Conservation (phyloP, 2,113 vertebrate species). For the Thunnus maccoyii region DNA sequence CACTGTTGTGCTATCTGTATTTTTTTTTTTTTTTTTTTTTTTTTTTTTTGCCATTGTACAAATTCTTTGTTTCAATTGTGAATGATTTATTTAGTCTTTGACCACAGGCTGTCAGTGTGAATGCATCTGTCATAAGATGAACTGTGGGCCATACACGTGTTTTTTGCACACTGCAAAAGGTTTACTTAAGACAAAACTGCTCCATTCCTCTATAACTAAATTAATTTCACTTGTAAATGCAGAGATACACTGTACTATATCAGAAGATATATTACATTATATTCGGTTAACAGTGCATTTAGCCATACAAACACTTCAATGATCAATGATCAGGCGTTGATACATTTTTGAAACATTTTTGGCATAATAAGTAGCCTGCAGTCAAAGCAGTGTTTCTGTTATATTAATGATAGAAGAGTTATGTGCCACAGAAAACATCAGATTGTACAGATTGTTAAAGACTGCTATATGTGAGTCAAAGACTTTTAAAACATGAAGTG, state of each 20-base stretch:
- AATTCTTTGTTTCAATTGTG: slow-evolving; percentile 48
- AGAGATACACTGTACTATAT: slow-evolving; percentile 46
- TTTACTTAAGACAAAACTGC: slow-evolving; percentile 44
- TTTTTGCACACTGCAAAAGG: slow-evolving; percentile 32
- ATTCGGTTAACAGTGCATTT: slow-evolving; percentile 50
- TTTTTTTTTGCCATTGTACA: not conserved
- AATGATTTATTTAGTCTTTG: slow-evolving; percentile 60
- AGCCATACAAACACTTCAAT: slow-evolving; percentile 58
- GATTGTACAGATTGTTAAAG: slow-evolving; percentile 51
- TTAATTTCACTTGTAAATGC: slow-evolving; percentile 25
- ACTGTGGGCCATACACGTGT: slow-evolving; percentile 30
- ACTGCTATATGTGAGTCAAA: slow-evolving; percentile 57
- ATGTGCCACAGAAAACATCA: slow-evolving; percentile 58
- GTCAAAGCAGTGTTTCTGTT: slow-evolving; percentile 66
- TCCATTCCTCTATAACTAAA: slow-evolving; percentile 42
- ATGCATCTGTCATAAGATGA: slow-evolving; percentile 50
- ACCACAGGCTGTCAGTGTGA: slow-evolving; percentile 46
- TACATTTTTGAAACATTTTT: slow-evolving; percentile 40
- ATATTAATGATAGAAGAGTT: slow-evolving; percentile 49
- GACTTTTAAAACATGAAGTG: slow-evolving; percentile 36
- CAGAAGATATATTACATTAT: slow-evolving; percentile 52
- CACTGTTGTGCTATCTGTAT: slow-evolving; percentile 39
- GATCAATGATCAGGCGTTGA: slow-evolving; percentile 38
- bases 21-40: too few relatives aligned
- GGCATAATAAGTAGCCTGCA: slow-evolving; percentile 57